These are phyloP conservation scores for Pristionchus maxplancki DNA, from an alignment of 2,888 invertebrate species.

Conservation along the genomic window DNA sequence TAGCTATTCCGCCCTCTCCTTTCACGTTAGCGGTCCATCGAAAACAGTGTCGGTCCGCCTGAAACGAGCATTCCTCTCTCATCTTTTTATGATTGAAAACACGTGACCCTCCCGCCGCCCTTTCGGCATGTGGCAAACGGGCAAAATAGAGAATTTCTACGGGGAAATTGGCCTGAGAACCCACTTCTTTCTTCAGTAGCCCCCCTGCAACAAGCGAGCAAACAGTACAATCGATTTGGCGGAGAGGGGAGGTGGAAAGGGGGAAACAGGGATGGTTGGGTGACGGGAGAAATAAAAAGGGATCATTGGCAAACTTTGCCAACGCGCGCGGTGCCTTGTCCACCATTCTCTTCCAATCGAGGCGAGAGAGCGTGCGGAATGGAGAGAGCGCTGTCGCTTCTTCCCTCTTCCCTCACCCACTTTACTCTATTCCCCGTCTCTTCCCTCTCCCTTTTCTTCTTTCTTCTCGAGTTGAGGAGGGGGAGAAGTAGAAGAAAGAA, in stretches of 20 bases:
- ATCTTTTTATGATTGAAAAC: background rate
- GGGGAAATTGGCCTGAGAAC: no score
- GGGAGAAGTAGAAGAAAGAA: conserved; percentile 15
- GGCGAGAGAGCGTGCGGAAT: background rate
- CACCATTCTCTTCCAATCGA: background rate
- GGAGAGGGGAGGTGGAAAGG: background rate
- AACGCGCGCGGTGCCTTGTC: no score
- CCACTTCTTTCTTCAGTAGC: background rate
- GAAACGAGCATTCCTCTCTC: no score
- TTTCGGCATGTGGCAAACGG: no score
- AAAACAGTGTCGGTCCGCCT: background rate
- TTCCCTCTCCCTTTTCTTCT: conserved; percentile 23
- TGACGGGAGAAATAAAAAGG: background rate
- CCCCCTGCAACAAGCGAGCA: background rate
- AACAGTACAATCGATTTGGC: conserved; percentile 30
- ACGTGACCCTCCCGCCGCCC: background rate
- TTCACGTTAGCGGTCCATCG: no score
- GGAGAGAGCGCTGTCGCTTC: background rate
- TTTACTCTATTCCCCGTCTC: background rate
- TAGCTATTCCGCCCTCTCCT: no score
- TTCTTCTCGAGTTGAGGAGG: background rate
- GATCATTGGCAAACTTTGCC: conserved; percentile 21
- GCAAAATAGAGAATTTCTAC: no score
- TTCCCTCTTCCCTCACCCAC: background rate
- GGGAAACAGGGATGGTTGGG: background rate